Percentiles rank a stretch among this genome's conserved stretches.
phyloP scores from a whole-genome alignment of 2,113 vertebrate genomes.

The Boulengerochromis microlepis region DNA sequence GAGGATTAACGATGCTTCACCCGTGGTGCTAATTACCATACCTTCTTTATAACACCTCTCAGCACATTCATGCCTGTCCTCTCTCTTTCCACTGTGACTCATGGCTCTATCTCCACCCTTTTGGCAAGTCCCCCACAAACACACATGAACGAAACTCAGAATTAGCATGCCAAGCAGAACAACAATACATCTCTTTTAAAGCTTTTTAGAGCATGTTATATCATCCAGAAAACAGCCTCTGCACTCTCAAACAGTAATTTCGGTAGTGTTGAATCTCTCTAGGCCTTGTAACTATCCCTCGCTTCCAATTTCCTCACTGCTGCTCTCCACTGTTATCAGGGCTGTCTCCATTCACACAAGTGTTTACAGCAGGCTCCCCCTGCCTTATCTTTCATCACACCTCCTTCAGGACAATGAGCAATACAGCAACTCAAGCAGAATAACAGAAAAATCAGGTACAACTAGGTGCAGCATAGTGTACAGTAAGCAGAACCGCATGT shows the following conservation, averaged over 20 bases:
- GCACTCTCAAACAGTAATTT: constrained; percentile 47
- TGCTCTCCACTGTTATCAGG: constrained; percentile 50
- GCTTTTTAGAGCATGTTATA: constrained; percentile 47
- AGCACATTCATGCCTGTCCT: constrained; percentile 50
- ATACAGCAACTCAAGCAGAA: constrained; percentile 18
- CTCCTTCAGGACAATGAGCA: constrained; percentile 27
- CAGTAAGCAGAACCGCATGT: not conserved
- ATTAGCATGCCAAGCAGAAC: constrained; percentile 48
- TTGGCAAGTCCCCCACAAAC: not conserved
- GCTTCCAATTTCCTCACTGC: constrained; percentile 53
- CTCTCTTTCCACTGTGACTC: constrained; percentile 28
- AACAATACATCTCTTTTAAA: constrained; percentile 47
- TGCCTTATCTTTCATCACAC: constrained; percentile 45
- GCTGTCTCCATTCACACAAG: constrained; percentile 50
- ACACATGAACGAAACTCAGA: constrained; percentile 24
- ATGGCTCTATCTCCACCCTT: constrained; percentile 9
- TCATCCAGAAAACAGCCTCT: constrained; percentile 48
- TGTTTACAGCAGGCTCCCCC: constrained; percentile 43
- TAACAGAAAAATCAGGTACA: not conserved
- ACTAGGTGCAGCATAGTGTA: not conserved
- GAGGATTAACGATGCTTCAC: constrained; percentile 68
- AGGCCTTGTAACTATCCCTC: constrained; percentile 31
- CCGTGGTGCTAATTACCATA: constrained; percentile 69
- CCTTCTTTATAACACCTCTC: constrained; percentile 59
- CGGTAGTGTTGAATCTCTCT: constrained; percentile 31